These are phyloP conservation scores for Cynodonichthys magdalenae DNA, from an alignment of 2,797 vertebrate genomes.

Conservation along the genomic window DNA sequence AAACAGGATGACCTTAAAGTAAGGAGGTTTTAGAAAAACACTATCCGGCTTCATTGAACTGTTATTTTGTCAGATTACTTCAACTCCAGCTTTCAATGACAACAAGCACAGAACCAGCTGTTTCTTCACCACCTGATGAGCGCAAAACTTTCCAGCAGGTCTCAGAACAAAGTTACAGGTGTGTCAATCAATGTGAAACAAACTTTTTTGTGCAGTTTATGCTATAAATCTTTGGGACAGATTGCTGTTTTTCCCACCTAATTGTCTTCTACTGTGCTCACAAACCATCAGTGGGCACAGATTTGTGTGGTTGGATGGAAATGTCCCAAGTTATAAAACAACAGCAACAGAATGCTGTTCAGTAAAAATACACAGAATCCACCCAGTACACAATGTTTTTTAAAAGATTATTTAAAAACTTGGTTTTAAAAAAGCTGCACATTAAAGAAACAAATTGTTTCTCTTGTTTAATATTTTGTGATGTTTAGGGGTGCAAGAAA, in stretches of 20 bases:
- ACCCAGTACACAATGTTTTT: no score
- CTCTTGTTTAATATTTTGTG: not conserved
- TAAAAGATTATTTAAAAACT: not conserved
- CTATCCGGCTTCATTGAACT: not conserved
- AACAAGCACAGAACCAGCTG: not conserved
- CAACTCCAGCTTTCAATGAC: not conserved
- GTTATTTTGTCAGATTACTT: not conserved
- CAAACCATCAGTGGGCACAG: not conserved
- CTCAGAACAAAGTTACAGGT: not conserved
- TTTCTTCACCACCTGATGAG: no score
- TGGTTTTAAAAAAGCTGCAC: no score
- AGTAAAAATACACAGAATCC: not conserved
- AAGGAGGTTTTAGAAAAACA: not conserved
- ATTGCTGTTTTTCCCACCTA: not conserved
- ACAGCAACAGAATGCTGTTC: not conserved
- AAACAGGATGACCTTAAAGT: not conserved
- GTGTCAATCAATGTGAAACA: not conserved
- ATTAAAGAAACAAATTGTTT: not conserved
- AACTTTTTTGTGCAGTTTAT: not conserved
- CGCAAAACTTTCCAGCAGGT: not conserved
- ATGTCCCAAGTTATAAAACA: not conserved
- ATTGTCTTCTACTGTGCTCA: not conserved
- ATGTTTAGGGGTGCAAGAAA: not conserved
- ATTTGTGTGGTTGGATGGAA: not conserved
- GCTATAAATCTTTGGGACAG: not conserved